Base-by-base conservation (phyloP, 1,140 invertebrate genomes). In the Drosophila micromelanica region DNA sequence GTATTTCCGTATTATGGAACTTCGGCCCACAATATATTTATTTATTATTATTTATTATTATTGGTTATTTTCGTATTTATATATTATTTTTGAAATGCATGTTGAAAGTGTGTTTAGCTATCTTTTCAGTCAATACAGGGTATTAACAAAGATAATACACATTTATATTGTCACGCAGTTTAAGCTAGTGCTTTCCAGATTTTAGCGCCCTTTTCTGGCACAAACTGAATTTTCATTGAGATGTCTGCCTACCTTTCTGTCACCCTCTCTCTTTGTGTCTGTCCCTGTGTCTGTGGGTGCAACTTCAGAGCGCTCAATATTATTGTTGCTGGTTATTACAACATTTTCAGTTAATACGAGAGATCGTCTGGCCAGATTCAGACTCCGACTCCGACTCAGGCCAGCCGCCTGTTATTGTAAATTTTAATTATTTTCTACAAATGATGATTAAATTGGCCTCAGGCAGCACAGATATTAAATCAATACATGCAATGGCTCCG, bases 391-490 rank as follows among this genome's bases (percentile, higher is more conserved):
- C 32, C 7, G 40, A 30, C 15, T 45, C 51, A n/a, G 20, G 12
- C 52, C 20, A 23, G 6, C 11, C 37, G 23, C 23, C 38, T 48
- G 40, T 69, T 74, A 86, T 85, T 85, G 81, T 86, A 81, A 81
- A 85, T 85, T 85, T 85, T 85, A 85, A 85, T 85, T 85, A 85
- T 85, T 85, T 85, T 73, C 81, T 85, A 87, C 81, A 87, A 85
- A 85, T 85, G 81, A 87, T 85, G 81, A 85, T 85, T 85, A 85
- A 85, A 85, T 85, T 85, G 78, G 82, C 81, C 82, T 63, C 78
- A 68, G 81, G 81, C 80, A 82, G 32, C 42, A 51, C 82, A 78
- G 82, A 85, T 85, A 85, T 85, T 85, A 85, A 85, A 87, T 85
- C 81, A 85, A 85, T 85, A 85, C 80, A 86, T 87, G 70, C 63